phyloP scores from a whole-genome alignment of 2,797 vertebrate species.

The Cyclopterus lumpus region DNA sequence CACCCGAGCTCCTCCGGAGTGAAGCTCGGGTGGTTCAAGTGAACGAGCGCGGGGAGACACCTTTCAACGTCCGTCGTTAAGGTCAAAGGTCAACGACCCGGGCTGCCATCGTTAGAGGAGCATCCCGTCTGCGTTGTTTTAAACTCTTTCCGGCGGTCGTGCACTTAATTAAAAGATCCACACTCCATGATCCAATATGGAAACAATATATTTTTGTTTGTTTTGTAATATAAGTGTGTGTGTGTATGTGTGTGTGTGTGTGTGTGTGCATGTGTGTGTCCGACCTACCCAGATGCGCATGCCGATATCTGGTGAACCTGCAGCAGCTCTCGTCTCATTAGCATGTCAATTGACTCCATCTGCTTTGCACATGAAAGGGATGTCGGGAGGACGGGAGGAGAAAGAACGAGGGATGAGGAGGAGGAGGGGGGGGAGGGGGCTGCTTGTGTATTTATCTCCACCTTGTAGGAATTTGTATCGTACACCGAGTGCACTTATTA shows the following conservation, averaged over 20 bases:
- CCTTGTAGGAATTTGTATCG: constrained; percentile 77
- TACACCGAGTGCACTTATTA: constrained; percentile 76
- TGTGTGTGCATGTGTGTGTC: constrained; percentile 8
- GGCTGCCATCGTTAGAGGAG: neutral
- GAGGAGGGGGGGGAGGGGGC: constrained; percentile 43
- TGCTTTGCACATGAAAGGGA: constrained; percentile 90
- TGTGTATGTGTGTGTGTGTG: constrained; percentile 16
- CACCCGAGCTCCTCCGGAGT: constrained; percentile 46
- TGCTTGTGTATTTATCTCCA: constrained; percentile 76
- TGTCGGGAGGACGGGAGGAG: constrained; percentile 81
- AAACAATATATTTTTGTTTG: neutral
- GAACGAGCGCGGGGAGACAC: too few species aligned
- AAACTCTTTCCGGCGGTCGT: neutral
- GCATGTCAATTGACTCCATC: too few species aligned
- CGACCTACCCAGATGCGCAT: constrained; percentile 35
- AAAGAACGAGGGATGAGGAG: constrained; percentile 70
- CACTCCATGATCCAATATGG: neutral
- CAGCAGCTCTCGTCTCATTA: constrained; percentile 87
- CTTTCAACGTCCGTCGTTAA: neutral
- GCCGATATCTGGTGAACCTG: constrained; percentile 67
- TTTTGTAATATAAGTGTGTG: neutral
- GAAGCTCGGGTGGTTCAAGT: constrained; percentile 34
- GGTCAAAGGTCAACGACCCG: neutral
- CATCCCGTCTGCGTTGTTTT: neutral
- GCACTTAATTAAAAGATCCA: neutral